A percentile compares a stretch with the other conserved stretches of the same genome.
Conservation (phyloP, 2,797 vertebrate genomes). For the Sebastes goodei region DNA sequence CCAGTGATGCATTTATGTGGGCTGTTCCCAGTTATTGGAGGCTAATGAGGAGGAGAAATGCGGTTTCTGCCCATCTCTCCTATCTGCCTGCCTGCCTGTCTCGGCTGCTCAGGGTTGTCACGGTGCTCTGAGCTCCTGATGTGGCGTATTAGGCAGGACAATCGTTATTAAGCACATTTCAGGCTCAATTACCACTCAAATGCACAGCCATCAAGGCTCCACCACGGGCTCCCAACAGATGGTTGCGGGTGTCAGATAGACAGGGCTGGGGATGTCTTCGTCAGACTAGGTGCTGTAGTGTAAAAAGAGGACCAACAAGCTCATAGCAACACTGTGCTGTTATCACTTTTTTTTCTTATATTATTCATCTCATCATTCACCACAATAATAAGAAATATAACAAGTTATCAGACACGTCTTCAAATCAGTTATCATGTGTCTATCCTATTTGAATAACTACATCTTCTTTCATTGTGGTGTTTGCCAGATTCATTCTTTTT, state of each 20-base stretch:
- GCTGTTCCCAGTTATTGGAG: constrained; percentile 62
- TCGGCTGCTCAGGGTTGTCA: constrained; percentile 73
- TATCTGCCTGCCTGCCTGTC: constrained; percentile 60
- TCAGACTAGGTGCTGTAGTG: constrained; percentile 55
- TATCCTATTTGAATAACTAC: constrained; percentile 74
- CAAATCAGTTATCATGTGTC: constrained; percentile 42
- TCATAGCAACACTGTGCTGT: not conserved
- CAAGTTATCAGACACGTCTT: not conserved
- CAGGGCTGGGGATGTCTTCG: constrained; percentile 62
- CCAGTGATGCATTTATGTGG: constrained; percentile 61
- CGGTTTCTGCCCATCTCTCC: constrained; percentile 68
- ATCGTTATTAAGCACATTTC: constrained; percentile 84
- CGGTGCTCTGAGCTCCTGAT: constrained; percentile 76
- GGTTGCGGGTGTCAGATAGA: constrained; percentile 70
- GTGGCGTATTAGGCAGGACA: constrained; percentile 80
- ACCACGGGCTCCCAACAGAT: constrained; percentile 73
- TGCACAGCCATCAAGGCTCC: constrained; percentile 77
- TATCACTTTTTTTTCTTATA: constrained; percentile 8
- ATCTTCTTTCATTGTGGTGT: constrained; percentile 75
- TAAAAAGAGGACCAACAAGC: constrained; percentile 30
- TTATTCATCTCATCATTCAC: not conserved
- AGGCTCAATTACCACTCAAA: constrained; percentile 83
- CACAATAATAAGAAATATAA: not conserved
- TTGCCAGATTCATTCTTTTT: constrained; percentile 81
- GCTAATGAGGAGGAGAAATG: constrained; percentile 74